phyloP scores from a whole-genome alignment of 2,113 vertebrate species.

The Aegotheles bennettii region DNA sequence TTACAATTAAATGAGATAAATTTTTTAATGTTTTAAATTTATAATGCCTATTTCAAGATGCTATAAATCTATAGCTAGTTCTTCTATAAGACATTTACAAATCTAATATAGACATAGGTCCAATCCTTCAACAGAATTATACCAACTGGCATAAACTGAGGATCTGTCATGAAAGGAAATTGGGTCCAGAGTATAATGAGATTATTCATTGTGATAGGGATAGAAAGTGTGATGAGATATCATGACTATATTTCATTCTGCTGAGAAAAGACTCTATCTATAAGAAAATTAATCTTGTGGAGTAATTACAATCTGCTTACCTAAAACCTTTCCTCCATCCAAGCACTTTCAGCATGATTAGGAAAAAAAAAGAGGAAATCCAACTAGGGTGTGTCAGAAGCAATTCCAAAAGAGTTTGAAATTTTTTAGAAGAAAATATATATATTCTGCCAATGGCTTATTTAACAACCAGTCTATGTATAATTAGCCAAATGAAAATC shows the following conservation, averaged over 20 bases:
- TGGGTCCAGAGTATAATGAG: neutral
- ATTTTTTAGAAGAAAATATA: neutral
- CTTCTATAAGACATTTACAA: neutral
- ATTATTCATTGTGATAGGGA: constrained; percentile 10
- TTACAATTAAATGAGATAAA: neutral
- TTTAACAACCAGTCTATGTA: neutral
- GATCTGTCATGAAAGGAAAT: constrained; percentile 43
- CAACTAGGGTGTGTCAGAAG: neutral
- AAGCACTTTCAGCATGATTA: neutral
- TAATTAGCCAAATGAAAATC: neutral
- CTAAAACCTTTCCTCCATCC: neutral
- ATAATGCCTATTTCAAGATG: neutral
- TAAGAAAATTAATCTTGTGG: neutral
- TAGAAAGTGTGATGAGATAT: constrained; percentile 1
- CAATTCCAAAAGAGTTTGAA: neutral
- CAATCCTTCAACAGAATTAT: neutral
- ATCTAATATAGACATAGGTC: neutral
- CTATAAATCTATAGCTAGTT: neutral
- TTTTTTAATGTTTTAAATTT: neutral
- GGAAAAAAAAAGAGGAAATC: neutral
- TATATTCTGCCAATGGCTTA: neutral
- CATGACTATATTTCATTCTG: constrained; percentile 19
- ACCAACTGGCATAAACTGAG: neutral
- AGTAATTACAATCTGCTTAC: constrained; percentile 1
- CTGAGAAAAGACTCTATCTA: constrained; percentile 7